These are phyloP conservation scores for Glaucopsyche alexis DNA, from an alignment of 2,888 invertebrate genomes.

Conservation along the genomic window DNA sequence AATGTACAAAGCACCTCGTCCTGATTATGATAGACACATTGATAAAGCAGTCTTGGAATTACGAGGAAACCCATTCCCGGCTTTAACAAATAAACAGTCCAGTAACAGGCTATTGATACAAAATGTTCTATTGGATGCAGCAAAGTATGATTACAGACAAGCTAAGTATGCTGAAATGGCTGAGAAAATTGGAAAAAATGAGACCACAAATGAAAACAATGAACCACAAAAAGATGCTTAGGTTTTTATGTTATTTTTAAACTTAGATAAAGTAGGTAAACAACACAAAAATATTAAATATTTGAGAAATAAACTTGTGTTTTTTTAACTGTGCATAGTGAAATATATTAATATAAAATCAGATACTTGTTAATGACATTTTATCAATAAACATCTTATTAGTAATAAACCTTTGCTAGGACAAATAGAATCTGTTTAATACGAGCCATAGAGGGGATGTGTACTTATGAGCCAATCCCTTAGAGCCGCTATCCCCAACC, in stretches of 20 bases:
- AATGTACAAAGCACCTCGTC: conserved; percentile 85
- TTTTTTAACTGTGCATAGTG: not conserved
- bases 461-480: too few species aligned
- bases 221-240: conserved; percentile 31
- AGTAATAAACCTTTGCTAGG: too few species aligned
- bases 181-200: conserved; percentile 54
- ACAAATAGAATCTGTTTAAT: too few species aligned
- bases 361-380: too few species aligned
- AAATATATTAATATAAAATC: too few species aligned
- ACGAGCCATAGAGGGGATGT: too few species aligned
- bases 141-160: conserved; percentile 87
- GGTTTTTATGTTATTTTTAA: conserved; percentile 1
- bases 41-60: conserved; percentile 87
- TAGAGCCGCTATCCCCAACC: too few species aligned
- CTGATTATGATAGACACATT: conserved; percentile 53
- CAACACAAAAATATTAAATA: not conserved
- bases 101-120: conserved; percentile 87
- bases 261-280: not conserved
- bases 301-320: not conserved
- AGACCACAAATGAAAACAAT: conserved; percentile 34
- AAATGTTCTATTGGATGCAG: conserved; percentile 90
- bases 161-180: conserved; percentile 83
- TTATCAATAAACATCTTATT: too few species aligned
- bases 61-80: conserved; percentile 90
- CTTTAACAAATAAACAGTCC: conserved; percentile 79